Evolutionary conservation across 2,888 invertebrate genomes (phyloP), one percentile per base, ranked within the genome.

Genomic region (Plutella xylostella): DNA sequence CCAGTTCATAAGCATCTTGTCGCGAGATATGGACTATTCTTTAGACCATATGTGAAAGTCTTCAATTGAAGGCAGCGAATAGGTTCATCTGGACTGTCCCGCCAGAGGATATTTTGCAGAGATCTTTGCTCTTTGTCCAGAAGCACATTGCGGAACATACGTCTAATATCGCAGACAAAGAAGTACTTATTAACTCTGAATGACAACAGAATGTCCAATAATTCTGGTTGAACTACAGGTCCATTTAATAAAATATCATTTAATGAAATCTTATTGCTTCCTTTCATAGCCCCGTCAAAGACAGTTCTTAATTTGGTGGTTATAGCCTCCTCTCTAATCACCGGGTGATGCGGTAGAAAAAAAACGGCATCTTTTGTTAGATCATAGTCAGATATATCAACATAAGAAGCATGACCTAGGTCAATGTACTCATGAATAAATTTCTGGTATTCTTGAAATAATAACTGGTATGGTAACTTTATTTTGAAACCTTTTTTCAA

Each of bases 151-250:
- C 54, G 25, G 40, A 54, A 55, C 53, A 56, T 56, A 19, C 39
- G 15, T 40, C 46, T 51, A 7, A 56, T 53, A 31, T 55, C 54
- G 4, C 45, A 30, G 11, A n/a, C 51, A 2, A 52, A 50, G 1
- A 43, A 42, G 20, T 39, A 44, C 1, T 49, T 22, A 6, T 42
- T 45, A 7, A 51, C 12, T 7, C 54, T 15, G 34, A 43, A 51
- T 7, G 51, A 28, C 4, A 54, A n/a, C 2, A 55, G 2, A 11
- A 55, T 51, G 30, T 55, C 50, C 43, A 52, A 51, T 6, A 52
- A 25, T 11, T 50, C 51, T 33, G 39, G 45, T 45, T 53, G 51
- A 2, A 49, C 49, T 2, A 41, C 19, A 4, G 51, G 45, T 0
- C 47, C 49, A 45, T 51, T 51, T 4, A 50, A 3, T 3, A 43